Evolutionary conservation across 2,888 invertebrate genomes (phyloP).

Genomic region (Neocrepidodera transversa): DNA sequence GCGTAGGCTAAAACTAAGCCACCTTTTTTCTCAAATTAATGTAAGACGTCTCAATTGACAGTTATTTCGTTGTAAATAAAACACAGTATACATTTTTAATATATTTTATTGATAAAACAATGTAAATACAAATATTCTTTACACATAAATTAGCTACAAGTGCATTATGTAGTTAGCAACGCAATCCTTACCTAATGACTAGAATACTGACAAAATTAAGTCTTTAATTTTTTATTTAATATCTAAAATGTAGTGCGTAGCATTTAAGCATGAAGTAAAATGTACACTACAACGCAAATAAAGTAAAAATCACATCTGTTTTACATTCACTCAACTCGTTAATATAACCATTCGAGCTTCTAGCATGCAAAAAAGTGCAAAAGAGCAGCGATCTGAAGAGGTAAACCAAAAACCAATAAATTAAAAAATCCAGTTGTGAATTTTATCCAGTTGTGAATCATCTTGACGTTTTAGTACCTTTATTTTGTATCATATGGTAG

Average conservation of each 20-base stretch:
- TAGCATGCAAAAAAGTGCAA: conserved; percentile 11
- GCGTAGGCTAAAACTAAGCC: too few species aligned
- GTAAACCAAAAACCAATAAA: too few species aligned
- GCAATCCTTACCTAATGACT: conserved; percentile 53
- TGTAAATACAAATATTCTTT: conserved; percentile 52
- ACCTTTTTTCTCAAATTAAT: too few species aligned
- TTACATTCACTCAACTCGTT: conserved; percentile 30
- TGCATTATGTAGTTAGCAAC: conserved; percentile 46
- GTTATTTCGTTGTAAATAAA: too few species aligned
- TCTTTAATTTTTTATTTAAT: conserved; percentile 48
- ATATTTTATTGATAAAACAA: conserved; percentile 50
- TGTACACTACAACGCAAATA: conserved; percentile 38
- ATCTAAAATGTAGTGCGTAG: conserved; percentile 45
- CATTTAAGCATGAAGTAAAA: conserved; percentile 42
- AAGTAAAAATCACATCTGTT: conserved; percentile 45
- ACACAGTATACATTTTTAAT: conserved; percentile 17
- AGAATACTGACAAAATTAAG: conserved; percentile 57
- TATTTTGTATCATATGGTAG: too few species aligned
- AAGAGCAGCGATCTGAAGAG: too few species aligned
- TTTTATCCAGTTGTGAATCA: too few species aligned
- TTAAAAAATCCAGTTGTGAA: too few species aligned
- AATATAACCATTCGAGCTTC: conserved; percentile 9
- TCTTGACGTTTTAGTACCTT: too few species aligned
- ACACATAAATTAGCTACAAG: conserved; percentile 48
- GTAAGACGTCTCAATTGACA: too few species aligned